Evolutionary conservation across 2,113 vertebrate genomes (phyloP).

Genomic region (Lynx canadensis): DNA sequence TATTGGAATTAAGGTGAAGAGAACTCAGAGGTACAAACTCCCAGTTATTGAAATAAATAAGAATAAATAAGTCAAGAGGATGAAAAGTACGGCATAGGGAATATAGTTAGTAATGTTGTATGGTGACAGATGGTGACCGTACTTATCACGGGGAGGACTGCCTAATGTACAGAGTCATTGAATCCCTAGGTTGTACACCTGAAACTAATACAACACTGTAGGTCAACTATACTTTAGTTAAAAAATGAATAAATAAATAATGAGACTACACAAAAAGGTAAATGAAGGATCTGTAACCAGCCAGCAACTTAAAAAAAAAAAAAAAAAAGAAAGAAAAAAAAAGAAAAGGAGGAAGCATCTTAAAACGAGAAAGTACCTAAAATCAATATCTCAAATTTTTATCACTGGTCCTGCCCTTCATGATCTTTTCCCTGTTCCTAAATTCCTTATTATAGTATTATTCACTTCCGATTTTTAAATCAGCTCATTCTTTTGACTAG

Average conservation of each 20-base stretch:
- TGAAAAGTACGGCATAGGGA: background rate
- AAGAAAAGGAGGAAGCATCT: background rate
- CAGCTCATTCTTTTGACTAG: background rate
- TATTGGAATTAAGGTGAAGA: background rate
- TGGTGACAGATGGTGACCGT: background rate
- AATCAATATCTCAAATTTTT: background rate
- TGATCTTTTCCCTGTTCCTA: background rate
- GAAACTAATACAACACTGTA: background rate
- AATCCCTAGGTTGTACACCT: background rate
- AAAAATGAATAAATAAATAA: background rate
- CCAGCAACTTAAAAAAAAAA: background rate
- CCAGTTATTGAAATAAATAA: background rate
- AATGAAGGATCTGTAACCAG: background rate
- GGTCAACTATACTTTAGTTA: background rate
- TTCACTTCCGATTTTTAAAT: background rate
- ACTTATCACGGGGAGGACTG: background rate
- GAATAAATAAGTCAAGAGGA: background rate
- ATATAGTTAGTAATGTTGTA: background rate
- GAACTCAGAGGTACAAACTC: background rate
- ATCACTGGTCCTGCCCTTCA: background rate
- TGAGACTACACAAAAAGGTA: background rate
- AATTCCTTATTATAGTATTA: background rate
- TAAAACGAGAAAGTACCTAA: conserved; percentile 10
- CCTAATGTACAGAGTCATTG: background rate
- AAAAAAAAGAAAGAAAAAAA: background rate